Evolutionary conservation across 1,140 invertebrate genomes (phyloP), one percentile per base, ranked within the genome.

Genomic region (Lasaia peninsularis): DNA sequence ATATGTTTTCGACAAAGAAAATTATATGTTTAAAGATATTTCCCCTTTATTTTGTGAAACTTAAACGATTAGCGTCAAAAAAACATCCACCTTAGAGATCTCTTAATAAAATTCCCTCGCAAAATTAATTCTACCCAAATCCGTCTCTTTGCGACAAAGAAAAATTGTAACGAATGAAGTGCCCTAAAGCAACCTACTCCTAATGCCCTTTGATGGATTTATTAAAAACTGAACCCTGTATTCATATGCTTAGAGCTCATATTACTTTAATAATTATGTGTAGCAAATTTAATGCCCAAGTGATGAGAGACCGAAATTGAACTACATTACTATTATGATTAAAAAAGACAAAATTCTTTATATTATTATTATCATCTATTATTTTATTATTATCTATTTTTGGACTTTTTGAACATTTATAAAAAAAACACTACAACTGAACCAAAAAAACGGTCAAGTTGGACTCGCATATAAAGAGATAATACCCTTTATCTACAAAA

Each of bases 121-220:
- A 61, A 78, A 79, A 80, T 79, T 79, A 85, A 82, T 78, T 75
- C 71, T 68, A 57, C 75, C 77, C 69, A 75, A 85, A 85, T 85
- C 81, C 80, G 73, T 80, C 84, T 80, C 78, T 78, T 77, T 84
- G 81, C 81, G 81, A 87, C 84, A 84, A 82, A 85, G 84, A 87
- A 87, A 87, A 87, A 87, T 87, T 85, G 80, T 80, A 85, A 83
- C 78, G 78, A 82, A 83, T 80, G 60, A 73, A 76, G 74, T 75
- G 69, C 71, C 66, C 69, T 73, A 55, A 58, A 78, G 63, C 75
- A 79, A 85, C 83, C 81, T 86, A 77, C 65, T 69, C 69, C 54
- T 67, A 67, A 52, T 70, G 64, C 64, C 64, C 66, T 73, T 69
- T 40, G 56, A 52, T 33, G 4, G 6, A 32, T 50, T 10, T 50